Evolutionary conservation across 1,140 invertebrate species (phyloP), one percentile per base, ranked within the genome.

Genomic region (Drosophila takahashii): DNA sequence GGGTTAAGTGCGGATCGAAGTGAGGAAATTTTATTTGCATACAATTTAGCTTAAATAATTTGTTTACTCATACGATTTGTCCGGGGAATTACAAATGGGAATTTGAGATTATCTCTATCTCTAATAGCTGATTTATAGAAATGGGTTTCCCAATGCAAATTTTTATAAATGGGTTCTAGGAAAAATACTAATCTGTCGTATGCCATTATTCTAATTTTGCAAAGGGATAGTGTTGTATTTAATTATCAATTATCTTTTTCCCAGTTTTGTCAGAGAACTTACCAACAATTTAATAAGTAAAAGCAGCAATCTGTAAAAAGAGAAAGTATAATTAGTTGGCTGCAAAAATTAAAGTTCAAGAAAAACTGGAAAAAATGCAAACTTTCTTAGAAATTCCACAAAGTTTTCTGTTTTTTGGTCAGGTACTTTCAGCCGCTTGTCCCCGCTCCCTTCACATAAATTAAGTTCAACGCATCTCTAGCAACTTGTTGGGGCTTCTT

Each of bases 271-370:
- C 9, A 32, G 0, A 32, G 13, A 36, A 77, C 81, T 85, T 70
- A 85, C 81, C 81, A 77, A 76, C 48, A 61, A 66, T 65, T 77
- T 48, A 67, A 61, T 61, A 44, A 51, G 34, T 69, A 73, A 85
- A 69, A 79, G 37, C 67, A 61, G 50, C 48, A 77, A 84, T 85
- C 81, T 84, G 81, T 53, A 44, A 83, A 79, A 57, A 32, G 27
- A 61, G 42, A 47, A 42, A 42, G 7, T 4, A 51, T 54, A 4
- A 57, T 57, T 56, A 51, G 22, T 44, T 2, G 1, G 8, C 16
- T 44, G 15, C 15, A 7, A 16, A 41, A 41, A 16, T 16, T n/a
- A n/a, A 4, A 15, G 3, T 15, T 13, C 15, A 39, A 39, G 3
- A 13, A 36, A 37, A 37, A 37, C 22, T 22, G 10, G 13, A 11